phyloP scores from a whole-genome alignment of 2,888 invertebrate genomes.

The Minunthozetes semirufus region DNA sequence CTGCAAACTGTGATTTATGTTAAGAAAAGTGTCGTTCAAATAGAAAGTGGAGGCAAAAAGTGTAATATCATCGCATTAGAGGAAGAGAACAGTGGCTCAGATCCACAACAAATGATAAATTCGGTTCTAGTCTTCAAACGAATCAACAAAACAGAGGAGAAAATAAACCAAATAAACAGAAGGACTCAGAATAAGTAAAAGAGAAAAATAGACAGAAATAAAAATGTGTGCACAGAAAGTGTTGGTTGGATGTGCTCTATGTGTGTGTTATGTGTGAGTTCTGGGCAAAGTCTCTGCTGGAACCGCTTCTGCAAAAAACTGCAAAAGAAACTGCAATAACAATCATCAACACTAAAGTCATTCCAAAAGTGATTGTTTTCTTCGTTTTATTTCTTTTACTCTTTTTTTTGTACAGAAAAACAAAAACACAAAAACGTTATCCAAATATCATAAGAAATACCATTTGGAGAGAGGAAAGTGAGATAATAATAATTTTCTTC shows the following conservation, averaged over 20 bases:
- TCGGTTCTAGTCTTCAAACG: constrained; percentile 18
- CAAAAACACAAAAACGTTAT: constrained; percentile 10
- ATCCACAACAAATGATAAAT: constrained; percentile 25
- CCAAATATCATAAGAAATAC: constrained; percentile 16
- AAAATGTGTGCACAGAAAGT: constrained; percentile 13
- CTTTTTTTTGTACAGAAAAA: constrained; percentile 17
- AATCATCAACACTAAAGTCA: constrained; percentile 24
- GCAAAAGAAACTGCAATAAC: constrained; percentile 28
- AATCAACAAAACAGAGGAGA: constrained; percentile 1
- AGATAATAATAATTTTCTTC: not conserved
- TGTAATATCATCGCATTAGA: constrained; percentile 19
- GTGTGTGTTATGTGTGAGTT: not conserved
- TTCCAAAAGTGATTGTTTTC: constrained; percentile 28
- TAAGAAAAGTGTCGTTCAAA: constrained; percentile 10
- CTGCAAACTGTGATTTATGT: constrained; percentile 31
- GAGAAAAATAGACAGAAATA: not conserved
- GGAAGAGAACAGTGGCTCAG: not conserved
- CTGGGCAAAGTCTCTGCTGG: not conserved
- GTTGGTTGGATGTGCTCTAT: constrained; percentile 2
- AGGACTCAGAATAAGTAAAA: not conserved
- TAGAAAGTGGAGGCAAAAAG: not conserved
- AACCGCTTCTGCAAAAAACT: constrained; percentile 3
- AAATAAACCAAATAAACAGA: constrained; percentile 13
- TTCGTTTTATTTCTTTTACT: constrained; percentile 2
- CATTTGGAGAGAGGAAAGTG: constrained; percentile 13